Conservation (phyloP, 2,113 vertebrate genomes). For the Eurypyga helias region DNA sequence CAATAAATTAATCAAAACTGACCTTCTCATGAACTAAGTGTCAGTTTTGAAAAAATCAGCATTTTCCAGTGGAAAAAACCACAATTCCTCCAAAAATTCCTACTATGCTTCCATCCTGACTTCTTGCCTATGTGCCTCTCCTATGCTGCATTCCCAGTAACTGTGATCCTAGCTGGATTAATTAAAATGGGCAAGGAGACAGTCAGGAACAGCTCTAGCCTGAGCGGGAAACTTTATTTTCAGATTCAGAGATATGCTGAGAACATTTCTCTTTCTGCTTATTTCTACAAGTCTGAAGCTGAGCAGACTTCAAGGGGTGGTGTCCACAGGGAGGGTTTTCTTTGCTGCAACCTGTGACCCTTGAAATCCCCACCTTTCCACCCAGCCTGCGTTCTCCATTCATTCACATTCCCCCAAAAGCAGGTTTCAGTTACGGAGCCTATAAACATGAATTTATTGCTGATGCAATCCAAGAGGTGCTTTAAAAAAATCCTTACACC, state of each 20-base stretch:
- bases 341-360: background rate
- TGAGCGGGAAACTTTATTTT: background rate
- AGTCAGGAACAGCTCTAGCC: background rate
- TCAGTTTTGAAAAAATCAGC: constrained; percentile 26
- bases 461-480: background rate
- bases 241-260: background rate
- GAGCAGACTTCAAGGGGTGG: background rate
- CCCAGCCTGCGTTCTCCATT: background rate
- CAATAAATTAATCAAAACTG: background rate
- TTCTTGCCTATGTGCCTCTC: background rate
- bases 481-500: background rate
- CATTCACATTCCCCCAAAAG: background rate
- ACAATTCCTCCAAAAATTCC: background rate
- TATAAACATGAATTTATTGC: background rate
- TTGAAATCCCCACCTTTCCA: background rate
- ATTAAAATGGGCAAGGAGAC: background rate
- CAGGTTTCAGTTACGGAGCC: background rate
- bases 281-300: background rate
- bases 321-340: background rate
- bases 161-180: background rate
- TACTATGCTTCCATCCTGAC: background rate
- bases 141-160: background rate
- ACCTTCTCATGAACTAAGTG: constrained; percentile 11
- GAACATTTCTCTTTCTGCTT: background rate
- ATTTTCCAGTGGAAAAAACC: constrained; percentile 33